Conservation (phyloP, 2,797 vertebrate genomes). For the Etheostoma perlongum region DNA sequence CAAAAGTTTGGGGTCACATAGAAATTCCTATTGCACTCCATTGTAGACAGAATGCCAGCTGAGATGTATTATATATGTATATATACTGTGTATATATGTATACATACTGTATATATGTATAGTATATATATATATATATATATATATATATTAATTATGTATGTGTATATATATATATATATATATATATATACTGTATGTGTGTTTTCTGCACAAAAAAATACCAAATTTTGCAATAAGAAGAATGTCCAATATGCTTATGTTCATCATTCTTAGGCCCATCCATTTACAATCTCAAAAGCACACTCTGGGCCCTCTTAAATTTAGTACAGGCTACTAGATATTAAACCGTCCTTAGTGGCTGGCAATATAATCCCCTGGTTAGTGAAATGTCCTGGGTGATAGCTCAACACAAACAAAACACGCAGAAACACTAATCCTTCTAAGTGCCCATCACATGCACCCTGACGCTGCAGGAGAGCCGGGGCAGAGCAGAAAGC, state of each 20-base stretch:
- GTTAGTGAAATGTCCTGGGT: conserved; percentile 66
- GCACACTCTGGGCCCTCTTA: conserved; percentile 9
- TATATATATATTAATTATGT: no score
- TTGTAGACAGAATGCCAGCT: no score
- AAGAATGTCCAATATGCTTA: background rate
- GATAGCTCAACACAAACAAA: conserved; percentile 70
- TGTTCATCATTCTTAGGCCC: background rate
- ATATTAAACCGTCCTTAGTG: conserved; percentile 43
- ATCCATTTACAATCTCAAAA: conserved; percentile 15
- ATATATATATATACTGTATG: no score
- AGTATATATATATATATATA: no score
- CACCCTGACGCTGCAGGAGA: conserved; percentile 70
- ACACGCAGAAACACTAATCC: conserved; percentile 75
- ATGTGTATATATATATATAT: no score
- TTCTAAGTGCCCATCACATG: conserved; percentile 71
- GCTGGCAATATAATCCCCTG: conserved; percentile 53
- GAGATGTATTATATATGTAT: no score
- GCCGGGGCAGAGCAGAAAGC: conserved; percentile 50
- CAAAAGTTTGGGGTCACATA: no score
- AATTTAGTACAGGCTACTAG: conserved; percentile 50
- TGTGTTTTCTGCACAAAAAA: background rate
- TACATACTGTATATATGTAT: no score
- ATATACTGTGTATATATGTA: no score
- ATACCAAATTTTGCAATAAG: background rate
- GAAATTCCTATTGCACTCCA: no score